Conservation (phyloP, 2,888 invertebrate genomes). For the Aproaerema taeniolella region DNA sequence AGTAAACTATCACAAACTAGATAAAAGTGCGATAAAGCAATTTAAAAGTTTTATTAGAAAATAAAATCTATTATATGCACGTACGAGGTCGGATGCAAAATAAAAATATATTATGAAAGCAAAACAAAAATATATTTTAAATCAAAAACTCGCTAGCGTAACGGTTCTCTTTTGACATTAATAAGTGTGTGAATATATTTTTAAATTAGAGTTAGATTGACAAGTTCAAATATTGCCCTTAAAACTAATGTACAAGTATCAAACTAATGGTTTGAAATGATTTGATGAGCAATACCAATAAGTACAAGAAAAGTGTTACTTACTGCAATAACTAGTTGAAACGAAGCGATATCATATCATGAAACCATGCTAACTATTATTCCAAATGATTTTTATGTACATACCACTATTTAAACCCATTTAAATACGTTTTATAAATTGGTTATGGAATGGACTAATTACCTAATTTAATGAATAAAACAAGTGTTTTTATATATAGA, state of each 20-base stretch:
- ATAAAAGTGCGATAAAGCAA: no score
- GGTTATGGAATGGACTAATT: slow-evolving; percentile 61
- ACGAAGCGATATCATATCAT: slow-evolving; percentile 45
- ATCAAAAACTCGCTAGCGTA: no score
- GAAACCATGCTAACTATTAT: slow-evolving; percentile 6
- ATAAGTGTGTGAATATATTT: slow-evolving; percentile 32
- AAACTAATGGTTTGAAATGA: slow-evolving; percentile 38
- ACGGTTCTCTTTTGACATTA: no score
- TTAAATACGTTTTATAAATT: slow-evolving; percentile 52
- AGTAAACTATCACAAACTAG: no score
- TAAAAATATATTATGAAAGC: no score
- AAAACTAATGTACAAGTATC: slow-evolving; percentile 38
- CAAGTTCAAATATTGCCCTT: slow-evolving; percentile 45
- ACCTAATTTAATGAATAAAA: slow-evolving; percentile 19
- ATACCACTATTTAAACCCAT: slow-evolving; percentile 46
- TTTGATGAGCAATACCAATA: slow-evolving; percentile 57
- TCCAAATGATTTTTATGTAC: slow-evolving; percentile 37
- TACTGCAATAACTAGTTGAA: slow-evolving; percentile 40
- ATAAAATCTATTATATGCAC: no score
- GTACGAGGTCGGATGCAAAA: no score
- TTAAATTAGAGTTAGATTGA: slow-evolving; percentile 35
- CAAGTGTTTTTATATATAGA: slow-evolving; percentile 17
- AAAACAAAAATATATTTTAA: no score
- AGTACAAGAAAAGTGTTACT: slow-evolving; percentile 48
- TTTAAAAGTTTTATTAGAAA: no score